Conservation (phyloP, 2,888 invertebrate genomes). For the Agrilus mali region DNA sequence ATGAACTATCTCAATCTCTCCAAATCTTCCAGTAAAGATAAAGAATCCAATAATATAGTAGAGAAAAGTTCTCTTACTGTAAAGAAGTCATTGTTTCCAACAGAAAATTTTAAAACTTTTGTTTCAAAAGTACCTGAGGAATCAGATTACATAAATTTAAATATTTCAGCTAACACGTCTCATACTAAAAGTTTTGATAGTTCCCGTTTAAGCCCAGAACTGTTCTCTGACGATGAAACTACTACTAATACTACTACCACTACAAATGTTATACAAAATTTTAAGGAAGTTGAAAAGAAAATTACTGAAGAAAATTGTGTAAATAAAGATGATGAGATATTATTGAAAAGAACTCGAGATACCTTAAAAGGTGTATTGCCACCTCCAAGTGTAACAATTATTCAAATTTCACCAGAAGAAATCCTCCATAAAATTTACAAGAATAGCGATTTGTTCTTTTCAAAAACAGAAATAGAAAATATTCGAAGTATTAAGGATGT, state of each 20-base stretch:
- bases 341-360: constrained; percentile 39
- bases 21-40: no score
- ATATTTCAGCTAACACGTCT: constrained; percentile 23
- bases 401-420: constrained; percentile 51
- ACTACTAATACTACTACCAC: no score
- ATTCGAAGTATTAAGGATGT: not conserved
- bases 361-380: constrained; percentile 58
- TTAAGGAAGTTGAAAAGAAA: constrained; percentile 30
- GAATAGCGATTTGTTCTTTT: constrained; percentile 12
- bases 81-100: no score
- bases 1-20: no score
- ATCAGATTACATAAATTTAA: constrained; percentile 11
- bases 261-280: constrained; percentile 21
- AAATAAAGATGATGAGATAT: constrained; percentile 27
- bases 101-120: no score
- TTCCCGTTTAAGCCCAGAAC: constrained; percentile 39
- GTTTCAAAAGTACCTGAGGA: not conserved
- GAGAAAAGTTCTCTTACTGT: no score
- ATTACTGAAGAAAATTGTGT: constrained; percentile 19
- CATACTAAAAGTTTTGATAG: constrained; percentile 14
- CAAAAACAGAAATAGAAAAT: constrained; percentile 13
- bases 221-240: constrained; percentile 51
- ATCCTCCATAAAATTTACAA: constrained; percentile 38
- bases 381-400: constrained; percentile 59
- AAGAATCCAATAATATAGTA: no score